Percentiles rank a stretch among this genome's conserved stretches.
Conservation (phyloP, 2,797 vertebrate genomes). For the Melanotaenia maccullochi region DNA sequence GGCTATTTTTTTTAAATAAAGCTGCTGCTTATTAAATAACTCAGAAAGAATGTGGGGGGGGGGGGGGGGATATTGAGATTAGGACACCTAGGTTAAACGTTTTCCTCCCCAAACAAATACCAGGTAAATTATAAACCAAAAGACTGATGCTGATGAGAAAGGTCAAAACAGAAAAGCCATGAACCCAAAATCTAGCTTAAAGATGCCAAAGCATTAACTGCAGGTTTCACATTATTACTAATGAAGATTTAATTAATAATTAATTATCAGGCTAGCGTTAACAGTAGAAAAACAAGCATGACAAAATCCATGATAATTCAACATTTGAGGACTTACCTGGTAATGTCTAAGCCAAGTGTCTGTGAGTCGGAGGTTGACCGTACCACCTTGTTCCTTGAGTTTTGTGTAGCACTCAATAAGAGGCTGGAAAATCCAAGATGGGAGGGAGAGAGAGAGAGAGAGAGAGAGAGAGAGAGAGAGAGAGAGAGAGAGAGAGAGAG, state of each 20-base stretch:
- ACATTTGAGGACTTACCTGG: conserved; percentile 84
- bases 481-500: conserved; percentile 6
- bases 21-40: not conserved
- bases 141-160: not conserved
- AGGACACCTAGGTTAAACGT: not conserved
- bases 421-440: conserved; percentile 79
- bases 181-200: not conserved
- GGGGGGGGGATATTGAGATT: too few species aligned
- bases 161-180: not conserved
- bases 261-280: not conserved
- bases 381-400: conserved; percentile 90
- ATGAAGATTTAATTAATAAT: not conserved
- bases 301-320: not conserved
- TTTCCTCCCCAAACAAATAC: not conserved
- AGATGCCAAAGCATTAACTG: not conserved
- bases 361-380: conserved; percentile 89
- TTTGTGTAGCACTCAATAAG: conserved; percentile 95
- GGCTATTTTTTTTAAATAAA: not conserved
- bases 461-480: not conserved
- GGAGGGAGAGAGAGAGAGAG: not conserved
- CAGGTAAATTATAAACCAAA: not conserved
- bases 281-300: not conserved
- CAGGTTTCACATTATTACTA: not conserved
- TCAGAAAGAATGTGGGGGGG: not conserved
- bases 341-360: conserved; percentile 97